phyloP scores from a whole-genome alignment of 2,113 vertebrate genomes.

The Oostethus manadensis region DNA sequence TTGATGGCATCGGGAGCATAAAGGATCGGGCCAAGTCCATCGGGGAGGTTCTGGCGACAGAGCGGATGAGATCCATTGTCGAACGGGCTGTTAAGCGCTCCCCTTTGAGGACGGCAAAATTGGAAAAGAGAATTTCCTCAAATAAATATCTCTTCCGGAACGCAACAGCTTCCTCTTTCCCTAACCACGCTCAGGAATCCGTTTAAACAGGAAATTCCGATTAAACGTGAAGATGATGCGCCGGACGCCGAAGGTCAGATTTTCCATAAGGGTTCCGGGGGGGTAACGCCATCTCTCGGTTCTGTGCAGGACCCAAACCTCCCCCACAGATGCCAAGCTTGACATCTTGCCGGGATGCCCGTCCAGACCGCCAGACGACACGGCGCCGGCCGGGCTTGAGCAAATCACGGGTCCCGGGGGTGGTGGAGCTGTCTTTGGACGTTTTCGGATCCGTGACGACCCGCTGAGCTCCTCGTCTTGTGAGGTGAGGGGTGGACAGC shows the following conservation, averaged over 20 bases:
- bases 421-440: constrained; percentile 2
- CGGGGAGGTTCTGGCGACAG: constrained; percentile 16
- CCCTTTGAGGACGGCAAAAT: constrained; percentile 19
- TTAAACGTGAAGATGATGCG: constrained; percentile 37
- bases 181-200: constrained; percentile 9
- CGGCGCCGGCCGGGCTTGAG: neutral
- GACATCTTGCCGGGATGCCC: neutral
- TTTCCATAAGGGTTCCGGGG: too few species aligned
- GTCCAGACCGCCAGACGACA: neutral
- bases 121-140: constrained; percentile 12
- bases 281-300: too few species aligned
- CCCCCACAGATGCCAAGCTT: neutral
- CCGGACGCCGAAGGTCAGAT: too few species aligned
- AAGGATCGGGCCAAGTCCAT: constrained; percentile 41
- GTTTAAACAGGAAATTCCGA: constrained; percentile 6
- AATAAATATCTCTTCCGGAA: neutral
- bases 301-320: neutral
- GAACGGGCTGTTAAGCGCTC: constrained; percentile 16
- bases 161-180: constrained; percentile 1
- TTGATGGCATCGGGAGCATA: constrained; percentile 45
- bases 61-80: constrained; percentile 30
- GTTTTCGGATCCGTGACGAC: neutral
- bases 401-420: constrained; percentile 12
- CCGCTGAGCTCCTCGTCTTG: neutral
- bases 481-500: neutral